Evolutionary conservation across 2,113 vertebrate species (phyloP).

Genomic region (Pionites leucogaster): DNA sequence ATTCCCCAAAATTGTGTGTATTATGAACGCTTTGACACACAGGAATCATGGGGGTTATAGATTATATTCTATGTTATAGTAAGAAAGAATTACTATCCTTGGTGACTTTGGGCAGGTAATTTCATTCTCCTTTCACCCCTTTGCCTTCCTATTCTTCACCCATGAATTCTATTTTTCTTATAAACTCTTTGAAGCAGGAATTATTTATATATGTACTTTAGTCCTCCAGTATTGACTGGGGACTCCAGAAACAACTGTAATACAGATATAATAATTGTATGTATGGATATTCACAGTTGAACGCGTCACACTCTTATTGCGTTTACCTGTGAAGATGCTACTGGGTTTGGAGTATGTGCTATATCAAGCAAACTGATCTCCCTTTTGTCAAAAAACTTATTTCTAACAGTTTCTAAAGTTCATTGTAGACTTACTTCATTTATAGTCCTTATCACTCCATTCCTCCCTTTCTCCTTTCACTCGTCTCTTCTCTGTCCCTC

Average conservation of each 20-base stretch:
- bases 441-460: neutral
- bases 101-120: neutral
- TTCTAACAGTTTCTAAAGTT: neutral
- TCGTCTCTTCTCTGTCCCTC: conserved; percentile 31
- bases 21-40: neutral
- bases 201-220: neutral
- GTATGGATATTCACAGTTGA: neutral
- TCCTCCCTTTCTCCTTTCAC: conserved; percentile 31
- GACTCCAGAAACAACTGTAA: neutral
- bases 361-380: neutral
- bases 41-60: neutral
- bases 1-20: neutral
- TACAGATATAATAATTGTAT: neutral
- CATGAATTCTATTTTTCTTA: neutral
- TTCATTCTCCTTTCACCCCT: neutral
- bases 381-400: neutral
- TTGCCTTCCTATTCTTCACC: neutral
- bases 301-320: neutral
- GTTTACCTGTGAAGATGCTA: neutral
- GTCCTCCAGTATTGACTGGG: neutral
- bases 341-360: neutral
- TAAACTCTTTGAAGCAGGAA: neutral
- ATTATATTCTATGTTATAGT: neutral
- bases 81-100: neutral
- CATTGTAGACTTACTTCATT: neutral